These are phyloP conservation scores for Pseudocheirus occidentalis DNA, from an alignment of 2,797 vertebrate species.

Conservation along the genomic window DNA sequence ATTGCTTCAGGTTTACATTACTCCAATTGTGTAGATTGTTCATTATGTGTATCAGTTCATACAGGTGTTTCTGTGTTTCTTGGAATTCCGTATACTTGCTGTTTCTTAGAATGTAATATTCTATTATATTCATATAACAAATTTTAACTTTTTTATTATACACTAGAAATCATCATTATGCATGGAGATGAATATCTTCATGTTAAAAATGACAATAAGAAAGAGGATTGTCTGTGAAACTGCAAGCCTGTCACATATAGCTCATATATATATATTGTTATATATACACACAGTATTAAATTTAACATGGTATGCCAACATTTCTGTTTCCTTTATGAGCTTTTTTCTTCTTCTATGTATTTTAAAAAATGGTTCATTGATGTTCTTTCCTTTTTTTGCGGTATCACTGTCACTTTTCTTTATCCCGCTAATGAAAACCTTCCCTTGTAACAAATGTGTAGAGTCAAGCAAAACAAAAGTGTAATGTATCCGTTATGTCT, in stretches of 20 bases:
- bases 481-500: neutral
- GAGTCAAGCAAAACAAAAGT: neutral
- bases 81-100: neutral
- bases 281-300: neutral
- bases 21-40: neutral
- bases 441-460: neutral
- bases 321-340: neutral
- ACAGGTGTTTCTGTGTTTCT: neutral
- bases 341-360: neutral
- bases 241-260: neutral
- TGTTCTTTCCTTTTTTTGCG: neutral
- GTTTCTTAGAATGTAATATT: neutral
- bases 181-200: neutral
- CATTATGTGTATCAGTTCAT: neutral
- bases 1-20: neutral
- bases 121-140: neutral
- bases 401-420: neutral
- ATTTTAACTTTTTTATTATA: neutral
- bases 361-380: neutral
- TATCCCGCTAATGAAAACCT: neutral
- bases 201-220: neutral
- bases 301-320: neutral
- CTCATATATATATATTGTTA: neutral
- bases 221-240: neutral
- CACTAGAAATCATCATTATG: neutral